A percentile compares a stretch with the other conserved stretches of the same genome.
phyloP scores from a whole-genome alignment of 2,888 invertebrate species.

The Zelleria hepariella region DNA sequence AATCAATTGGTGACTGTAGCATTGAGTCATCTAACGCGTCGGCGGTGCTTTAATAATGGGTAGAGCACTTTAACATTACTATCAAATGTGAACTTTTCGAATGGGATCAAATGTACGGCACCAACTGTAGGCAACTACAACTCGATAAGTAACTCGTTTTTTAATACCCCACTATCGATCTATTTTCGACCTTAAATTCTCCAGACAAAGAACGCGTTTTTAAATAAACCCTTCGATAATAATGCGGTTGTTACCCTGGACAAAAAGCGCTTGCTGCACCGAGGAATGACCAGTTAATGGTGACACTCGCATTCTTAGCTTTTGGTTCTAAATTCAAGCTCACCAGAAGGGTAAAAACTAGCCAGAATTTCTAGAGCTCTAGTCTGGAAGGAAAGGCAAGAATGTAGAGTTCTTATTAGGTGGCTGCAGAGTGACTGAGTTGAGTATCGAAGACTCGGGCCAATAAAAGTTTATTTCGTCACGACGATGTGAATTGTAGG shows the following conservation, averaged over 20 bases:
- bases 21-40: too few relatives aligned
- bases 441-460: background rate
- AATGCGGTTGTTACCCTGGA: slow-evolving; percentile 33
- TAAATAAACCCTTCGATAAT: slow-evolving; percentile 15
- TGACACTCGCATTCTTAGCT: background rate
- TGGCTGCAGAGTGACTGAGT: background rate
- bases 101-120: background rate
- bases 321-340: too few relatives aligned
- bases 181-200: background rate
- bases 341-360: background rate
- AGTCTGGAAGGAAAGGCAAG: background rate
- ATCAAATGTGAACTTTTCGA: background rate
- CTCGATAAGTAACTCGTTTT: background rate
- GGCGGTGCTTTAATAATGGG: too few relatives aligned
- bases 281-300: background rate
- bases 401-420: background rate
- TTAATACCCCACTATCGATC: background rate
- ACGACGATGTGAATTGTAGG: too few relatives aligned
- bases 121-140: background rate
- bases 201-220: background rate
- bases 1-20: too few relatives aligned
- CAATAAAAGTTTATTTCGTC: slow-evolving; percentile 4
- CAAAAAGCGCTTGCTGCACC: slow-evolving; percentile 4
- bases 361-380: background rate
- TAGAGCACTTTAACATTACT: too few relatives aligned